Evolutionary conservation across 2,888 invertebrate genomes (phyloP).

Genomic region (Podotricha telesiphe): DNA sequence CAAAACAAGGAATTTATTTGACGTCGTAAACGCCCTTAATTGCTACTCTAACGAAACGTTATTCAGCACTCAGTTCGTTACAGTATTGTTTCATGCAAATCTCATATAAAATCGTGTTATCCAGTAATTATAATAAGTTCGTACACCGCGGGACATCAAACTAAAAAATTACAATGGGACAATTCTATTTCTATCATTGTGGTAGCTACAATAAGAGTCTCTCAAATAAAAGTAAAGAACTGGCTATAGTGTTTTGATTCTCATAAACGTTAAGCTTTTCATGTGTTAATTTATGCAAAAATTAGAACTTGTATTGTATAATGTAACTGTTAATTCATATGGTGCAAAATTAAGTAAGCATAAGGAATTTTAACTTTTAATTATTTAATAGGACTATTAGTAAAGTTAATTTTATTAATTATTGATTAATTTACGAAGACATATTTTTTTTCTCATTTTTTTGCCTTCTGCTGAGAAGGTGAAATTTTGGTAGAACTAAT

Average conservation of each 20-base stretch:
- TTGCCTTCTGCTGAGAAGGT: not conserved
- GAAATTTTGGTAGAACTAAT: not conserved
- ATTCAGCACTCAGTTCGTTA: slow-evolving; percentile 41
- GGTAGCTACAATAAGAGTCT: slow-evolving; percentile 28
- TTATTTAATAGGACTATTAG: not conserved
- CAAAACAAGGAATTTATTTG: slow-evolving; percentile 35
- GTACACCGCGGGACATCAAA: slow-evolving; percentile 41
- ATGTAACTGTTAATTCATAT: slow-evolving; percentile 3
- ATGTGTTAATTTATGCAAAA: slow-evolving; percentile 61
- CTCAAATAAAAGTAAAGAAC: not conserved
- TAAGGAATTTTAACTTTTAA: not conserved
- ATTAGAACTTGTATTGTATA: slow-evolving; percentile 2
- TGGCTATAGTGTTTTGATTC: slow-evolving; percentile 66
- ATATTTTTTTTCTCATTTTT: no score
- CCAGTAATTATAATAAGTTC: slow-evolving; percentile 62
- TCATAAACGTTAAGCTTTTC: slow-evolving; percentile 55
- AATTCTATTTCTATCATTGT: slow-evolving; percentile 33
- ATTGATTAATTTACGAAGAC: no score
- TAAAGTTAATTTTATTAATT: no score
- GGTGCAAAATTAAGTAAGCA: slow-evolving; percentile 8
- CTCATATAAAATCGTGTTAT: slow-evolving; percentile 47
- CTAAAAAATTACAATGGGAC: slow-evolving; percentile 21
- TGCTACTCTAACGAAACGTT: slow-evolving; percentile 22
- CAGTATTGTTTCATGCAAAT: slow-evolving; percentile 54
- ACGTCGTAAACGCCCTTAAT: slow-evolving; percentile 31